Evolutionary conservation across 2,113 vertebrate species (phyloP).

Genomic region (Nerophis ophidion): DNA sequence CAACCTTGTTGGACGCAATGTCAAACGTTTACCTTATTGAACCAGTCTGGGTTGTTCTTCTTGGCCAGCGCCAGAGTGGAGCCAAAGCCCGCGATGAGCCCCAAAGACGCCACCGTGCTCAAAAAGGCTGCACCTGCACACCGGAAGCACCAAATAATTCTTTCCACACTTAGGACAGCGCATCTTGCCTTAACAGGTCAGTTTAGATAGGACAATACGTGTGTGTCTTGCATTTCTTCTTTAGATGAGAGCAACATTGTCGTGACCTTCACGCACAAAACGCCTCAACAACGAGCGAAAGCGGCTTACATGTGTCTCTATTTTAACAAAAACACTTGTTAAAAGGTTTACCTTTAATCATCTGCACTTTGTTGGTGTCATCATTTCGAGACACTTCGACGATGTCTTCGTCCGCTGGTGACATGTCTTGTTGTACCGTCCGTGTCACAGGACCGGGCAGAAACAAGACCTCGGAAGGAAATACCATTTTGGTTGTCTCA

Average conservation of each 20-base stretch:
- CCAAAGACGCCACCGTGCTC: constrained; percentile 77
- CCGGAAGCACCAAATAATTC: not conserved
- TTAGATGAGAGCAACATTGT: not conserved
- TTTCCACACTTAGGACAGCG: not conserved
- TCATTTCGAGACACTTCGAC: not conserved
- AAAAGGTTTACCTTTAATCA: not conserved
- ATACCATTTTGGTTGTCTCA: no score
- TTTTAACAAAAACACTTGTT: not conserved
- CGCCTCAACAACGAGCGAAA: not conserved
- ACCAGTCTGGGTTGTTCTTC: constrained; percentile 89
- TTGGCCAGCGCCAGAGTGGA: constrained; percentile 86
- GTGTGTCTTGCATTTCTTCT: not conserved
- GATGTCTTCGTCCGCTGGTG: no score
- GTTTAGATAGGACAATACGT: not conserved
- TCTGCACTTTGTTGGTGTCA: not conserved
- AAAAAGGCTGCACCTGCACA: constrained; percentile 85
- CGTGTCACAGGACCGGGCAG: not conserved
- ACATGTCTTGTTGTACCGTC: constrained; percentile 2
- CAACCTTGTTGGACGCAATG: not conserved
- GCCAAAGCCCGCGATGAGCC: constrained; percentile 86
- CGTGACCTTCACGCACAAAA: not conserved
- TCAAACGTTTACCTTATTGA: constrained; percentile 78
- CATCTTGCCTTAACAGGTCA: no score
- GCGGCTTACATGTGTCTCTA: not conserved
- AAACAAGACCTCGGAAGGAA: not conserved